These are phyloP conservation scores for Chorisops tibialis DNA, from an alignment of 2,888 invertebrate species.

Conservation along the genomic window DNA sequence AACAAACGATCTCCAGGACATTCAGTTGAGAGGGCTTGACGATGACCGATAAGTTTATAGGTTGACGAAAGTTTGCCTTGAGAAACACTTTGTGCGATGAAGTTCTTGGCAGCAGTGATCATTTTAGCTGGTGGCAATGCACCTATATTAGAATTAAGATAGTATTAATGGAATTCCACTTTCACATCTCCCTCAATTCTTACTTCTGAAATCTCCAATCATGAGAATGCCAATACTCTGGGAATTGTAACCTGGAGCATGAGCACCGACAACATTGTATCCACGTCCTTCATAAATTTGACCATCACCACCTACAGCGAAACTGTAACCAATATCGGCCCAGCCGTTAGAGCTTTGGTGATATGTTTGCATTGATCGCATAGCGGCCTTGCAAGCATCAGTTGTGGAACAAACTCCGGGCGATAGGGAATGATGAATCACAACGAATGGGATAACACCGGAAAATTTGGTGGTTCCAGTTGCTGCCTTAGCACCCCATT, in stretches of 20 bases:
- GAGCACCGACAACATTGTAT: conserved; percentile 66
- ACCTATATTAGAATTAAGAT: conserved; percentile 27
- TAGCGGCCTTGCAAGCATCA: conserved; percentile 56
- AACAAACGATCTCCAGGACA: conserved; percentile 65
- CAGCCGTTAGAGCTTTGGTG: conserved; percentile 60
- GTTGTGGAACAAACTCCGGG: conserved; percentile 58
- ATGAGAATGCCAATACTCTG: conserved; percentile 67
- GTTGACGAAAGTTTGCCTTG: conserved; percentile 48
- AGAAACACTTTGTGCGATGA: conserved; percentile 40
- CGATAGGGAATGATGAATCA: conserved; percentile 69
- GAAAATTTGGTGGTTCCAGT: conserved; percentile 51
- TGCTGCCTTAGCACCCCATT: conserved; percentile 60
- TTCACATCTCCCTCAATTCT: conserved; percentile 11
- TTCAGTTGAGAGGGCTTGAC: conserved; percentile 59
- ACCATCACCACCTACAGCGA: conserved; percentile 71
- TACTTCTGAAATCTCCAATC: conserved; percentile 55
- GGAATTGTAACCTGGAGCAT: conserved; percentile 64
- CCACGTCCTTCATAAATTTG: conserved; percentile 69
- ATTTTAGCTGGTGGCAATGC: conserved; percentile 38
- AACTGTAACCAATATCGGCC: conserved; percentile 70
- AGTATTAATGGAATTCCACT: background rate
- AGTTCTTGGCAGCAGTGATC: conserved; percentile 39
- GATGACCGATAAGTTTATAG: conserved; percentile 64
- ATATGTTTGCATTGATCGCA: conserved; percentile 63
- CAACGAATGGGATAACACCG: conserved; percentile 62